These are phyloP conservation scores for Cerastoderma edule DNA, from an alignment of 2,888 invertebrate genomes.

Conservation along the genomic window DNA sequence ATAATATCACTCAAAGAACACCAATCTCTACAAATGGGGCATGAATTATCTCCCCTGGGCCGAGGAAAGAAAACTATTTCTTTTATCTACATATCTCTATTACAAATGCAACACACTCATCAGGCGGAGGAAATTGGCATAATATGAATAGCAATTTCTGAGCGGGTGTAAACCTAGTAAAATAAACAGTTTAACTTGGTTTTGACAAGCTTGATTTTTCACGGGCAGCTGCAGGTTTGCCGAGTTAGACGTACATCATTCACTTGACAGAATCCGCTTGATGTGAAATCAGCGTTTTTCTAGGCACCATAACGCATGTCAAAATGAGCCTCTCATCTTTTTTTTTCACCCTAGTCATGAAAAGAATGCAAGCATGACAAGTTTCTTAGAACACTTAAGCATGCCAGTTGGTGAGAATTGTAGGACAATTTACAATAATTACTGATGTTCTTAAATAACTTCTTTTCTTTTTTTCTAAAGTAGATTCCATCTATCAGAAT, in stretches of 20 bases:
- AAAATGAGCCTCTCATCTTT: background rate
- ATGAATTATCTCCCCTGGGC: slow-evolving; percentile 22
- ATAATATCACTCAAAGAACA: too few relatives aligned
- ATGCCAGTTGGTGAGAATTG: too few relatives aligned
- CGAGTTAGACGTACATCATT: slow-evolving; percentile 14
- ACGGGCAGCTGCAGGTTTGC: slow-evolving; percentile 43
- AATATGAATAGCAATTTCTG: slow-evolving; percentile 52
- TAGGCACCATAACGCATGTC: background rate
- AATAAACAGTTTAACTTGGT: slow-evolving; percentile 59
- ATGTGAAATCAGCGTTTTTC: slow-evolving; percentile 25
- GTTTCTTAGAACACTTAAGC: too few relatives aligned
- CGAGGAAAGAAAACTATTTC: background rate
- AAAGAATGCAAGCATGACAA: background rate
- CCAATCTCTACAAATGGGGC: slow-evolving; percentile 19
- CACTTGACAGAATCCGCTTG: slow-evolving; percentile 23
- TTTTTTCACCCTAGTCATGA: background rate
- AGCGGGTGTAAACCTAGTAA: slow-evolving; percentile 43
- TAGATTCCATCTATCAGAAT: too few relatives aligned
- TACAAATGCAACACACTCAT: slow-evolving; percentile 23
- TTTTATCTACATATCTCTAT: slow-evolving; percentile 26
- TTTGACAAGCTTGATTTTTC: slow-evolving; percentile 59
- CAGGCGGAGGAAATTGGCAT: slow-evolving; percentile 52
- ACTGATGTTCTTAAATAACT: too few relatives aligned
- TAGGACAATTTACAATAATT: too few relatives aligned
- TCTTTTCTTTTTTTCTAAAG: too few relatives aligned